Evolutionary conservation across 2,888 invertebrate species (phyloP).

Genomic region (Yponomeuta plumbellus): DNA sequence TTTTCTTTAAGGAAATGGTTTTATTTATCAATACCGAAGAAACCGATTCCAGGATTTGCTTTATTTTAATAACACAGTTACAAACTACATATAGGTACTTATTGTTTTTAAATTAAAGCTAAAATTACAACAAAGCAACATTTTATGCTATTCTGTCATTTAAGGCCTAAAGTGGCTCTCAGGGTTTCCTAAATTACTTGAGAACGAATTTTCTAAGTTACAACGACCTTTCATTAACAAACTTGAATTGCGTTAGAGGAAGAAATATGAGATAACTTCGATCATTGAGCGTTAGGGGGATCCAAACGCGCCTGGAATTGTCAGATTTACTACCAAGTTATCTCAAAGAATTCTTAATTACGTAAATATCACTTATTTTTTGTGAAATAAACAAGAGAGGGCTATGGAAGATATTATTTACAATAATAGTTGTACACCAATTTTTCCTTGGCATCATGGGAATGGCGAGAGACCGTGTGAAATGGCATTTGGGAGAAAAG

Average conservation of each 20-base stretch:
- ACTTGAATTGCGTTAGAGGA: slow-evolving; percentile 55
- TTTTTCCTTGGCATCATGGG: too few relatives aligned
- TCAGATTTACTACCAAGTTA: slow-evolving; percentile 8
- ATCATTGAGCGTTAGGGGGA: slow-evolving; percentile 48
- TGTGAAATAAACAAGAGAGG: background rate
- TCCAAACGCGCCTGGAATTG: slow-evolving; percentile 37
- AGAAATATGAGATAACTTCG: slow-evolving; percentile 63
- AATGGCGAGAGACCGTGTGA: too few relatives aligned
- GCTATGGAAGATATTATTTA: too few relatives aligned
- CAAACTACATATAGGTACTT: too few relatives aligned
- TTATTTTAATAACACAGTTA: too few relatives aligned
- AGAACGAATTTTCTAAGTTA: slow-evolving; percentile 50
- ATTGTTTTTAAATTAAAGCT: too few relatives aligned
- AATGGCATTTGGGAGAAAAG: too few relatives aligned
- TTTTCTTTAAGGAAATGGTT: too few relatives aligned
- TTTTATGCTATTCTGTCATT: slow-evolving; percentile 21
- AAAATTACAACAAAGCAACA: too few relatives aligned
- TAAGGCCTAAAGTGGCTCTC: slow-evolving; percentile 23
- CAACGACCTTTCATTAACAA: slow-evolving; percentile 59
- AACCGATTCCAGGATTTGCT: too few relatives aligned
- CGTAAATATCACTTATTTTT: background rate
- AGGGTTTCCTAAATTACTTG: slow-evolving; percentile 40
- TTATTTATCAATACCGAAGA: too few relatives aligned
- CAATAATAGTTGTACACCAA: too few relatives aligned
- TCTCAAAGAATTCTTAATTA: slow-evolving; percentile 5